Evolutionary conservation across 2,113 vertebrate genomes (phyloP).

Genomic region (Chrysochloris asiatica): DNA sequence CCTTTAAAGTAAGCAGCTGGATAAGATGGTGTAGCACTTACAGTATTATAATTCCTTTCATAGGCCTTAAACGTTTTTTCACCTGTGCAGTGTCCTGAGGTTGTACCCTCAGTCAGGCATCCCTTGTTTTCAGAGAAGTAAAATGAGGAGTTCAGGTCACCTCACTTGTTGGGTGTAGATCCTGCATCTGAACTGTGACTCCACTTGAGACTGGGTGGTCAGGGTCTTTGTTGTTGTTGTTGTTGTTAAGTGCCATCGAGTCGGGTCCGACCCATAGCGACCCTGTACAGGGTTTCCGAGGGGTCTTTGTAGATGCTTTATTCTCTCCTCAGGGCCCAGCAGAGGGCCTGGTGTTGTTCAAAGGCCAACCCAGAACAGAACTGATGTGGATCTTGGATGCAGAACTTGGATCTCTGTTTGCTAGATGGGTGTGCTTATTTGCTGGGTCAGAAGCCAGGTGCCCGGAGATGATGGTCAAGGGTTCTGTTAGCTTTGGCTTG

Average conservation of each 20-base stretch:
- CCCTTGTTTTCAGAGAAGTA: neutral
- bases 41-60: neutral
- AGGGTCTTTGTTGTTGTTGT: neutral
- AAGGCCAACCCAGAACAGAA: conserved; percentile 53
- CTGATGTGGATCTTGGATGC: conserved; percentile 67
- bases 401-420: conserved; percentile 52
- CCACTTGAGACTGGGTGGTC: neutral
- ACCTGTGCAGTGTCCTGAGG: neutral
- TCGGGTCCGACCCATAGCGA: too few relatives aligned
- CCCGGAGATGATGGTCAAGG: conserved; percentile 70
- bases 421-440: conserved; percentile 58
- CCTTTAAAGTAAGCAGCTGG: conserved; percentile 7
- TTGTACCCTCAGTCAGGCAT: neutral
- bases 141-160: neutral
- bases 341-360: conserved; percentile 38
- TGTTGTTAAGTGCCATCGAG: too few relatives aligned
- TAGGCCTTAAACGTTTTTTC: neutral
- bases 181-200: neutral
- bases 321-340: neutral
- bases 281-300: too few relatives aligned
- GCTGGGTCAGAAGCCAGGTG: conserved; percentile 58
- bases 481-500: conserved; percentile 72
- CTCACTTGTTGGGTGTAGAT: neutral
- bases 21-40: neutral
- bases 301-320: neutral